Evolutionary conservation across 2,113 vertebrate species (phyloP).

Genomic region (Tapirus terrestris): DNA sequence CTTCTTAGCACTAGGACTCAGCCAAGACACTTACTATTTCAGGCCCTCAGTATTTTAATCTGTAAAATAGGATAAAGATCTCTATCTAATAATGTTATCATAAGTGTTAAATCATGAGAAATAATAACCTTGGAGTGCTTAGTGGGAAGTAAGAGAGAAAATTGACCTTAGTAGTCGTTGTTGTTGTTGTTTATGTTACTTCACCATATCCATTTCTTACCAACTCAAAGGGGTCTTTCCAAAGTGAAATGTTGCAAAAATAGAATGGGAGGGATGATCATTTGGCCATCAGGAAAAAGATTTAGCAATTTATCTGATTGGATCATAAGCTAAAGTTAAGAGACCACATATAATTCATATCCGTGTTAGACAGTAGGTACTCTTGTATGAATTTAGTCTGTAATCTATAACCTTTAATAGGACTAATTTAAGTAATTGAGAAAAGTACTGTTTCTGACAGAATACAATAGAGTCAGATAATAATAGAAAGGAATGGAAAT

Average conservation of each 20-base stretch:
- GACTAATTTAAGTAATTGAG: background rate
- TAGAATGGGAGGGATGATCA: background rate
- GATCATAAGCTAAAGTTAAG: background rate
- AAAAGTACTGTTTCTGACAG: background rate
- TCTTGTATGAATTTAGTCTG: background rate
- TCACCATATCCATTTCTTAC: background rate
- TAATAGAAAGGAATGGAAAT: background rate
- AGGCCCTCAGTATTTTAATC: background rate
- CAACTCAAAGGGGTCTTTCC: background rate
- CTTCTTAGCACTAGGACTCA: background rate
- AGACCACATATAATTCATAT: background rate
- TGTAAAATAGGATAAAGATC: background rate
- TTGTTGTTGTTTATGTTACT: background rate
- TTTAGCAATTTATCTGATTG: background rate
- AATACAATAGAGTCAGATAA: background rate
- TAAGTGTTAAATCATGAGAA: background rate
- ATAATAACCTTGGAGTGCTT: background rate
- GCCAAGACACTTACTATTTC: background rate
- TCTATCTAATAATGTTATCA: background rate
- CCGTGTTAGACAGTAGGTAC: background rate
- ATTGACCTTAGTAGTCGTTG: background rate
- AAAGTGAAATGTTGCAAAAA: background rate
- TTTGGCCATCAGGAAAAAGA: background rate
- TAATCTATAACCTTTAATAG: background rate
- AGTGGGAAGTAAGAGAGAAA: background rate